These are phyloP conservation scores for Sebastiscus tertius DNA, from an alignment of 2,797 vertebrate genomes.

Conservation along the genomic window DNA sequence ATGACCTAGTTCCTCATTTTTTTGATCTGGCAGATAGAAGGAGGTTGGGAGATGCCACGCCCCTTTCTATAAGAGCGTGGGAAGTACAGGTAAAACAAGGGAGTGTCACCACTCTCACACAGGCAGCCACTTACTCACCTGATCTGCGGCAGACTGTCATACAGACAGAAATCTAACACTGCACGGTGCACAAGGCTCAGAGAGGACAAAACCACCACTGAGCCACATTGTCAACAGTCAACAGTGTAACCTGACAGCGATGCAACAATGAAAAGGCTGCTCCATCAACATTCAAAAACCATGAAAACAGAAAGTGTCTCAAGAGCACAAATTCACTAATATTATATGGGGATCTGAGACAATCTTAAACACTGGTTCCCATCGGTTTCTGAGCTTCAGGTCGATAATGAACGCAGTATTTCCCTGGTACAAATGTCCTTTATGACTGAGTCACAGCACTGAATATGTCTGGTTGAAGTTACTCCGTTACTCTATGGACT, in stretches of 20 bases:
- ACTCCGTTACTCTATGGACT: not conserved
- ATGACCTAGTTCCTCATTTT: slow-evolving; percentile 70
- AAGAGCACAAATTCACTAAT: not conserved
- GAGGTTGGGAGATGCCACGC: slow-evolving; percentile 33
- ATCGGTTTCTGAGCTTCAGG: not conserved
- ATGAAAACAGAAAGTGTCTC: not conserved
- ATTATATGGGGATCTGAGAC: not conserved
- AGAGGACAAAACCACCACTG: slow-evolving; percentile 52
- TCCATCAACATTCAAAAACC: slow-evolving; percentile 16
- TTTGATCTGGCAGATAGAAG: slow-evolving; percentile 27
- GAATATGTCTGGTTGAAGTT: not conserved
- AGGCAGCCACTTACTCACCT: slow-evolving; percentile 64
- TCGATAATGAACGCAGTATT: not conserved
- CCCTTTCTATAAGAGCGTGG: slow-evolving; percentile 72
- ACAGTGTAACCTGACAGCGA: slow-evolving; percentile 47
- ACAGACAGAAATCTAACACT: slow-evolving; percentile 70
- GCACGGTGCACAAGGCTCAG: slow-evolving; percentile 45
- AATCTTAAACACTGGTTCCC: not conserved
- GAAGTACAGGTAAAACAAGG: slow-evolving; percentile 71
- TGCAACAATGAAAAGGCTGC: slow-evolving; percentile 25
- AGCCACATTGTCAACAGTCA: slow-evolving; percentile 45
- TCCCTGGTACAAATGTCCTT: not conserved
- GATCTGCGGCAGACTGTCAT: slow-evolving; percentile 65
- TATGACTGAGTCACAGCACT: not conserved
- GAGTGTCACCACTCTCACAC: slow-evolving; percentile 67